Percentiles rank a stretch among this genome's conserved stretches.
phyloP scores from a whole-genome alignment of 2,113 vertebrate species.

The Capricornis sumatraensis region DNA sequence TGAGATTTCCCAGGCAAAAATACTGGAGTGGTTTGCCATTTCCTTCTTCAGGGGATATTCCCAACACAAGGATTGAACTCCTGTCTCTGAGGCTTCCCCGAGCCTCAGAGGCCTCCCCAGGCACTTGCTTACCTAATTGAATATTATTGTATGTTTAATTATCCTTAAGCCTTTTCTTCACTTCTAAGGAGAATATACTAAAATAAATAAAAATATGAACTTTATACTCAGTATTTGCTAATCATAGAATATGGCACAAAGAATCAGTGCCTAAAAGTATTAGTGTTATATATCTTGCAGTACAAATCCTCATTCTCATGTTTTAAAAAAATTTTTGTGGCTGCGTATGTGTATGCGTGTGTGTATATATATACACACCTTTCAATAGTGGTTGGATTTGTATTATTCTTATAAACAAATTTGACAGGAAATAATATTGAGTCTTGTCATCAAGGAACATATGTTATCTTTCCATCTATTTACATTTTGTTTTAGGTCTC shows the following conservation, averaged over 20 bases:
- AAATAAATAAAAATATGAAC: not conserved
- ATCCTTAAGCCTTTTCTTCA: not conserved
- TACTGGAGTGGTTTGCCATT: not conserved
- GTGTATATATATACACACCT: not conserved
- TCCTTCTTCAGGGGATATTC: not conserved
- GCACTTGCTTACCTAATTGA: not conserved
- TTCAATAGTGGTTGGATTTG: not conserved
- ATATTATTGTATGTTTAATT: not conserved
- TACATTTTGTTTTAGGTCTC: not conserved
- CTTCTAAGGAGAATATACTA: not conserved
- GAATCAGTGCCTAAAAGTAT: not conserved
- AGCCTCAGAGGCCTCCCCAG: not conserved
- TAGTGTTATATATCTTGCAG: not conserved
- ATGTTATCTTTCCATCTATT: not conserved
- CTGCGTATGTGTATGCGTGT: fast-evolving
- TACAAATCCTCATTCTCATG: not conserved
- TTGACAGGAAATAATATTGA: not conserved
- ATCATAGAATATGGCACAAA: not conserved
- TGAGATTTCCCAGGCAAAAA: not conserved
- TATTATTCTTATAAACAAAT: not conserved
- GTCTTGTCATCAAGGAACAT: not conserved
- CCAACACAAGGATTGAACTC: not conserved
- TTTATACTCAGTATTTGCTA: not conserved
- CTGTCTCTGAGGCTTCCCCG: not conserved
- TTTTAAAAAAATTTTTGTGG: not conserved